A percentile compares a stretch with the other conserved stretches of the same genome.
Evolutionary conservation across 1,140 invertebrate species (phyloP).

Genomic region (Drosophila sucinea): DNA sequence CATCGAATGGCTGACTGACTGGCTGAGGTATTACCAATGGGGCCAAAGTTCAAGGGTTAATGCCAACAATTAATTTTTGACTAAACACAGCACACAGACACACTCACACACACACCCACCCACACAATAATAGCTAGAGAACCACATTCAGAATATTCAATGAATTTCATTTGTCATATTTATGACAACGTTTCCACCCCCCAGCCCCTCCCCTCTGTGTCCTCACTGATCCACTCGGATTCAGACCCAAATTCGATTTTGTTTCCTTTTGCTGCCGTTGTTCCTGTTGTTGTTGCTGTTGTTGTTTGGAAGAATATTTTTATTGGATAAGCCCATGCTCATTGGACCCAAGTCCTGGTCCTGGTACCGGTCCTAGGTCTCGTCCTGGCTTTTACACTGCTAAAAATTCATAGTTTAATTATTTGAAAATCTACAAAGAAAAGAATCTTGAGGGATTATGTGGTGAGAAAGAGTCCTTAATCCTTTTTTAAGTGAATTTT

Average conservation of each 20-base stretch:
- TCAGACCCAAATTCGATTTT: slow-evolving; percentile 7
- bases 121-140: not conserved
- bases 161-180: slow-evolving; percentile 57
- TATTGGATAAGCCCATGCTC: slow-evolving; percentile 43
- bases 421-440: too few relatives aligned
- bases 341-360: not conserved
- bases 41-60: slow-evolving; percentile 26
- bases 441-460: too few relatives aligned
- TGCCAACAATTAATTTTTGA: slow-evolving; percentile 49
- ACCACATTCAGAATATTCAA: slow-evolving; percentile 22
- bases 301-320: slow-evolving; percentile 22
- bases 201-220: not conserved
- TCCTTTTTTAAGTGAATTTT: too few relatives aligned
- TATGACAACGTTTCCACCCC: slow-evolving; percentile 39
- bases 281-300: not conserved
- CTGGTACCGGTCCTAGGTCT: not conserved
- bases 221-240: not conserved
- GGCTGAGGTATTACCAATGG: slow-evolving; percentile 5
- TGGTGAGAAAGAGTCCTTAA: too few relatives aligned
- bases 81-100: not conserved
- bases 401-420: not conserved
- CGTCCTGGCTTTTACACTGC: not conserved
- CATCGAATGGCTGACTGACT: not conserved
- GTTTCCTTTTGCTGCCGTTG: not conserved
- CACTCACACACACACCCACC: not conserved